Evolutionary conservation across 2,113 vertebrate species (phyloP).

Genomic region (Tapirus terrestris): DNA sequence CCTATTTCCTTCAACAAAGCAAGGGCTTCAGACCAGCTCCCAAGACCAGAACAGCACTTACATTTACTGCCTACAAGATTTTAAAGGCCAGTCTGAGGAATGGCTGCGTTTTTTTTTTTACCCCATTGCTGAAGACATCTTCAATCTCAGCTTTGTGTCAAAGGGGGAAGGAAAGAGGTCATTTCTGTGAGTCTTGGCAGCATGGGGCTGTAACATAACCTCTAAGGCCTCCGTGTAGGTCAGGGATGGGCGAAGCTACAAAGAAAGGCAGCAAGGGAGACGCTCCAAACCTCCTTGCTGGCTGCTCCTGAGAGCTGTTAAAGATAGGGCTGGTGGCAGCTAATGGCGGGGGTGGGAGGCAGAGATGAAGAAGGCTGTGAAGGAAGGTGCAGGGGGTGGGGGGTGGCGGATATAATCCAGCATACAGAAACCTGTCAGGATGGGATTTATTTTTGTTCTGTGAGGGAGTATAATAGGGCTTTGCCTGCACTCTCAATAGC

Average conservation of each 20-base stretch:
- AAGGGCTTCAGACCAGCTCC: neutral
- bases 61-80: neutral
- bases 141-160: neutral
- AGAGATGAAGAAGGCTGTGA: conserved; percentile 51
- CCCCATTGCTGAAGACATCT: neutral
- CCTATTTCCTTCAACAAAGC: neutral
- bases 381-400: conserved; percentile 65
- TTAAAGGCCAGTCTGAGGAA: neutral
- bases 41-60: neutral
- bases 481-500: conserved; percentile 84
- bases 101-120: neutral
- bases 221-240: neutral
- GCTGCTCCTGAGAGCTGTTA: neutral
- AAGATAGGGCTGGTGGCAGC: conserved; percentile 46
- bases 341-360: conserved; percentile 68
- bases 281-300: neutral
- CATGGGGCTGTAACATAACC: neutral
- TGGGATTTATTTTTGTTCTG: conserved; percentile 88
- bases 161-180: neutral
- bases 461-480: conserved; percentile 84
- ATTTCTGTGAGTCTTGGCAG: neutral
- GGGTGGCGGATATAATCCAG: conserved; percentile 75
- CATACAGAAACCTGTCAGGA: conserved; percentile 86
- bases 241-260: neutral
- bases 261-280: neutral